phyloP scores from a whole-genome alignment of 2,113 vertebrate species.

The Tragulus kanchil region DNA sequence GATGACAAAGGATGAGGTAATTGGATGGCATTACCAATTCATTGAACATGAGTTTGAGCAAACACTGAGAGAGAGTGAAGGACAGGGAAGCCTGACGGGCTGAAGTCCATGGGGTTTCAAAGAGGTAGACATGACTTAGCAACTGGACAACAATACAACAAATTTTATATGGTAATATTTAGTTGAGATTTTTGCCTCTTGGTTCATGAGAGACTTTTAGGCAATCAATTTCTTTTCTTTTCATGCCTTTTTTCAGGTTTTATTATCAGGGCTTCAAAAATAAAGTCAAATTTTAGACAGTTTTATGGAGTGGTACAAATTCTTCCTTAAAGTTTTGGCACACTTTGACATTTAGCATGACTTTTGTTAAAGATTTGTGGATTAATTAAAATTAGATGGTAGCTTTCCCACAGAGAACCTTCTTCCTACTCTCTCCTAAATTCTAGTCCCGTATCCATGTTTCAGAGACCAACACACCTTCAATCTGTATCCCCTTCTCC shows the following conservation, averaged over 20 bases:
- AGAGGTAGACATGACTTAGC: too few relatives aligned
- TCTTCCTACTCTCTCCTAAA: not conserved
- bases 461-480: not conserved
- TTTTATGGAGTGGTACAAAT: not conserved
- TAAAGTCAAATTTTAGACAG: not conserved
- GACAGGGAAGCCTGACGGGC: too few relatives aligned
- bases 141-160: too few relatives aligned
- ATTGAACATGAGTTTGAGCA: too few relatives aligned
- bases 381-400: not conserved
- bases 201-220: not conserved
- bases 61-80: too few relatives aligned
- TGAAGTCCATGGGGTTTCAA: too few relatives aligned
- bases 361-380: not conserved
- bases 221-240: not conserved
- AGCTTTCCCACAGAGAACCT: not conserved
- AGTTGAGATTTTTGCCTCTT: not conserved
- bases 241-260: not conserved
- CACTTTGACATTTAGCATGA: not conserved
- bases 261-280: constrained; percentile 10
- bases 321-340: constrained; percentile 38
- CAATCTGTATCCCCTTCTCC: not conserved
- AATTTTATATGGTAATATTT: not conserved
- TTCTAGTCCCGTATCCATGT: not conserved
- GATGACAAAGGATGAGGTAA: too few relatives aligned
- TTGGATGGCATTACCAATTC: too few relatives aligned